A percentile compares a stretch with the other conserved stretches of the same genome.
These are phyloP conservation scores for Drosophila mimetica DNA, from an alignment of 2,888 invertebrate genomes.

Conservation along the genomic window DNA sequence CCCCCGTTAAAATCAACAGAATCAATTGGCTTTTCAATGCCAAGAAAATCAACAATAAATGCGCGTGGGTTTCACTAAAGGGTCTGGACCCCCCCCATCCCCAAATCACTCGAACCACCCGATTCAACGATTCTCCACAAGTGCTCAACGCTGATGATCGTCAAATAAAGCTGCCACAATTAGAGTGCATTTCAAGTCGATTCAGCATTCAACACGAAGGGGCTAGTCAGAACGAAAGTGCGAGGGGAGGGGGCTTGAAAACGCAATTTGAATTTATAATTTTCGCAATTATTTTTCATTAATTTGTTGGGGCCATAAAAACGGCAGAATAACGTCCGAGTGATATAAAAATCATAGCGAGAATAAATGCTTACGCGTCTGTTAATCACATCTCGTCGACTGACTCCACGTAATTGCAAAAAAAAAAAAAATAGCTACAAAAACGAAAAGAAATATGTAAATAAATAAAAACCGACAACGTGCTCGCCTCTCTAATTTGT, in stretches of 20 bases:
- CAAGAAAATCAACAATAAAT: slow-evolving; percentile 49
- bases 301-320: slow-evolving; percentile 65
- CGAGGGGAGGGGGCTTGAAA: neutral
- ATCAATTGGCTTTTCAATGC: slow-evolving; percentile 36
- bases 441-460: slow-evolving; percentile 26
- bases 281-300: slow-evolving; percentile 76
- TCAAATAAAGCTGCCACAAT: slow-evolving; percentile 48
- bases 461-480: slow-evolving; percentile 41
- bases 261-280: slow-evolving; percentile 77
- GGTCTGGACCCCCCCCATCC: slow-evolving; percentile 31
- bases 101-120: too few species aligned
- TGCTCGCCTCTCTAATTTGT: slow-evolving; percentile 66
- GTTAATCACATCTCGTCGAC: slow-evolving; percentile 44
- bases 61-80: slow-evolving; percentile 66
- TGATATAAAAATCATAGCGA: slow-evolving; percentile 70
- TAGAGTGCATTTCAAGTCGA: slow-evolving; percentile 53
- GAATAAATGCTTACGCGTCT: slow-evolving; percentile 73
- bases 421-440: too few species aligned
- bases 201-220: slow-evolving; percentile 29
- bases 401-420: slow-evolving; percentile 56
- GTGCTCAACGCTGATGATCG: slow-evolving; percentile 15
- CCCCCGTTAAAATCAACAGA: slow-evolving; percentile 2
- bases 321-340: slow-evolving; percentile 59
- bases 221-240: neutral
- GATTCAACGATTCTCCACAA: neutral